These are phyloP conservation scores for Hipposideros armiger DNA, from an alignment of 2,113 vertebrate genomes.

Conservation along the genomic window DNA sequence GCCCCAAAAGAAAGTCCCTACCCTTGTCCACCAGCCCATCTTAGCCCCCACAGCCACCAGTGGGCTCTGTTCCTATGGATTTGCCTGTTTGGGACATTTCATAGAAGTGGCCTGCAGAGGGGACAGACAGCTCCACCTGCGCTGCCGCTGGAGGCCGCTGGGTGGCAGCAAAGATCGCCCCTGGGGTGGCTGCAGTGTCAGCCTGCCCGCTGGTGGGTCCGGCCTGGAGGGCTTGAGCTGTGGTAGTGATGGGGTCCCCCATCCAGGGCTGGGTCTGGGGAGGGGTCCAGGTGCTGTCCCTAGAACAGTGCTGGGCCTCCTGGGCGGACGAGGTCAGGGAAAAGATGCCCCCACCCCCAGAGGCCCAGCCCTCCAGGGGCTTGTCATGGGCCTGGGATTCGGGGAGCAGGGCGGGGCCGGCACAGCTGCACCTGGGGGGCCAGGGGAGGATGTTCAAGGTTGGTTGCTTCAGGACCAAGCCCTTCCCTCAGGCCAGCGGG, in stretches of 20 bases:
- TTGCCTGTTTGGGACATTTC: background rate
- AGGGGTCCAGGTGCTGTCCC: rapidly evolving
- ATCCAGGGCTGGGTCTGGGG: background rate
- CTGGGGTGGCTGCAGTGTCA: rapidly evolving
- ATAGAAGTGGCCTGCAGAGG: rapidly evolving
- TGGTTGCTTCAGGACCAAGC: background rate
- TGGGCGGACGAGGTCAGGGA: background rate
- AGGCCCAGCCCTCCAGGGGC: background rate
- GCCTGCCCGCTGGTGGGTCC: rapidly evolving
- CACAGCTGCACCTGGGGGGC: background rate
- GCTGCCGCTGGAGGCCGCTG: background rate
- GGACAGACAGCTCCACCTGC: too few relatives aligned
- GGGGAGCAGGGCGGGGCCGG: rapidly evolving
- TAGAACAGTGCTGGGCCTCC: background rate
- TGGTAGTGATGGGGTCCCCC: too few relatives aligned
- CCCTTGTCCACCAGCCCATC: too few relatives aligned
- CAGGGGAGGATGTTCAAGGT: too few relatives aligned
- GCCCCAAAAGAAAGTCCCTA: background rate
- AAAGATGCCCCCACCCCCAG: rapidly evolving
- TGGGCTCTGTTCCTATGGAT: background rate
- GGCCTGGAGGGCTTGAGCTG: too few relatives aligned
- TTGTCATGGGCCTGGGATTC: background rate
- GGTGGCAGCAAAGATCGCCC: slow-evolving; percentile 78
- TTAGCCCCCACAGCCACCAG: too few relatives aligned
- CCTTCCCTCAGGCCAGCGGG: background rate